Percentiles rank a stretch among this genome's conserved stretches.
Evolutionary conservation across 2,888 invertebrate genomes (phyloP).

Genomic region (Schizaphis graminum): DNA sequence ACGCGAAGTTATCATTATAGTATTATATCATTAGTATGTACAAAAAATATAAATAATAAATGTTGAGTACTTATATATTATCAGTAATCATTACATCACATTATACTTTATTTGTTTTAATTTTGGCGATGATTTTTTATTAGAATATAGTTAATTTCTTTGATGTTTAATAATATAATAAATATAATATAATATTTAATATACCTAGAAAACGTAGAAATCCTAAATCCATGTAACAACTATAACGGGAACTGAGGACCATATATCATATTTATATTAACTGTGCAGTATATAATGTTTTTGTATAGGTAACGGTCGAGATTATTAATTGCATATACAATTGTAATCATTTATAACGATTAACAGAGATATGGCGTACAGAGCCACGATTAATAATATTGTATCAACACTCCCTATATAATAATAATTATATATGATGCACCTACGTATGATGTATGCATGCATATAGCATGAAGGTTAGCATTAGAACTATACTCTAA

Average conservation of each 20-base stretch:
- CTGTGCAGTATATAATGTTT: background rate
- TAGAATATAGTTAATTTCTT: background rate
- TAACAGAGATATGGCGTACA: background rate
- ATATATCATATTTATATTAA: background rate
- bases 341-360: background rate
- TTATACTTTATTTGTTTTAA: background rate
- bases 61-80: background rate
- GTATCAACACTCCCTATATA: background rate
- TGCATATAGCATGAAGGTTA: background rate
- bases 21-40: background rate
- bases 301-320: background rate
- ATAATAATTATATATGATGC: background rate
- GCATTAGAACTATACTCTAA: background rate
- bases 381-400: background rate
- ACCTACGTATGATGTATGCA: background rate
- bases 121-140: background rate
- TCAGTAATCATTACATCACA: background rate
- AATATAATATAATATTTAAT: too few species aligned
- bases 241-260: background rate
- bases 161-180: background rate
- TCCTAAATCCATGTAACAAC: background rate
- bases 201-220: background rate
- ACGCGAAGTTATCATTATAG: background rate
- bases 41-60: background rate
- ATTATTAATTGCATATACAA: background rate